Conservation (phyloP, 2,797 vertebrate species). For the Carcharodon carcharias region DNA sequence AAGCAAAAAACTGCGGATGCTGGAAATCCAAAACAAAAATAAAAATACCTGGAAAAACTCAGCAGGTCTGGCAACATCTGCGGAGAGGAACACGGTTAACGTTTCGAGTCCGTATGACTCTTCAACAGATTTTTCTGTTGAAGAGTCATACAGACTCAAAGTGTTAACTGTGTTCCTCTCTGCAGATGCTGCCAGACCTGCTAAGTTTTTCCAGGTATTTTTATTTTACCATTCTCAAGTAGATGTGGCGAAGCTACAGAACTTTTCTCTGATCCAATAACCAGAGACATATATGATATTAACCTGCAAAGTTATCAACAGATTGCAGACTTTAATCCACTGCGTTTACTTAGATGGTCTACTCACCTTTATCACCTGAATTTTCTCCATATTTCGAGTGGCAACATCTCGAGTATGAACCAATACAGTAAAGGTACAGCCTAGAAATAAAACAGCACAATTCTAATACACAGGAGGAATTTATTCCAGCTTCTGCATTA, state of each 20-base stretch:
- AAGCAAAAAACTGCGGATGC: too few relatives aligned
- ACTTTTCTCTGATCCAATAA: not conserved
- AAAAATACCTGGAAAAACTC: too few relatives aligned
- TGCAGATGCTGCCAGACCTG: too few relatives aligned
- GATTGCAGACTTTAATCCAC: not conserved
- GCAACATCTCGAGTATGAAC: slow-evolving; percentile 94
- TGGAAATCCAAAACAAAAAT: too few relatives aligned
- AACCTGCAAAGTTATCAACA: not conserved
- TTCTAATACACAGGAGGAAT: not conserved
- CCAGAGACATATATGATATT: not conserved
- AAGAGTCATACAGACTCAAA: too few relatives aligned
- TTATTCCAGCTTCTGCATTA: not conserved
- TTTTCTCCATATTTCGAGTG: slow-evolving; percentile 94
- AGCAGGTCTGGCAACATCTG: too few relatives aligned
- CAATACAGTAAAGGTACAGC: slow-evolving; percentile 88
- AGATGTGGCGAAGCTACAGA: not conserved
- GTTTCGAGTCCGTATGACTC: too few relatives aligned
- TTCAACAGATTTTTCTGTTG: too few relatives aligned
- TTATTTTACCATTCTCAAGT: not conserved
- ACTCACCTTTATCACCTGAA: slow-evolving; percentile 94
- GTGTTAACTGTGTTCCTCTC: too few relatives aligned
- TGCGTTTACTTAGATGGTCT: not conserved
- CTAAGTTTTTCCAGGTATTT: too few relatives aligned
- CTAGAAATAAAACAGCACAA: slow-evolving; percentile 50
- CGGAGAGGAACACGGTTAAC: too few relatives aligned